Evolutionary conservation across 1,140 invertebrate genomes (phyloP).

Genomic region (Marisa cornuarietis): DNA sequence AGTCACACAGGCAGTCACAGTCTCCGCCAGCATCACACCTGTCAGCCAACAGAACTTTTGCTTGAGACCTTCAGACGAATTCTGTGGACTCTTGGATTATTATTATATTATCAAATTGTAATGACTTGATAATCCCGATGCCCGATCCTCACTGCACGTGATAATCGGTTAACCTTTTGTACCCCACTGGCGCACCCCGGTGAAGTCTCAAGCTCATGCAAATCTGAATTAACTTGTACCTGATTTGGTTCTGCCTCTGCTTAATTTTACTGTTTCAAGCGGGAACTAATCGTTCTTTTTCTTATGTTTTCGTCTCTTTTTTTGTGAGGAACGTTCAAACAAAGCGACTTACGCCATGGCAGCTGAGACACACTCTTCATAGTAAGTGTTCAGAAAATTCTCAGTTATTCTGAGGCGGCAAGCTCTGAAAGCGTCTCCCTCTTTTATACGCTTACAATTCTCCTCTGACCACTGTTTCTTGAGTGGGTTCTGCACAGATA

Average conservation of each 20-base stretch:
- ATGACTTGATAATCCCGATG: no score
- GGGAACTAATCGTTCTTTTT: not conserved
- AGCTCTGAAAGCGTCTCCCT: slow-evolving; percentile 34
- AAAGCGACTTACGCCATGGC: slow-evolving; percentile 39
- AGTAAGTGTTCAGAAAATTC: slow-evolving; percentile 32
- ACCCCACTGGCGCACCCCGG: not conserved
- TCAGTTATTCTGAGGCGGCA: slow-evolving; percentile 27
- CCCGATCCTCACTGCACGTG: no score
- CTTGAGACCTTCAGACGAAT: no score
- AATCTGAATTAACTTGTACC: not conserved
- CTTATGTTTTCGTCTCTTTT: no score
- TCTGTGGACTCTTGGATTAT: no score
- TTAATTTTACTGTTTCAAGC: not conserved
- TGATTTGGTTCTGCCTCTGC: not conserved
- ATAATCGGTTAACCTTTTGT: not conserved
- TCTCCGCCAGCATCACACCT: slow-evolving; percentile 88
- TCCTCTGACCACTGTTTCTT: slow-evolving; percentile 38
- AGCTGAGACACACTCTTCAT: slow-evolving; percentile 41
- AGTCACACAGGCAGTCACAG: slow-evolving; percentile 89
- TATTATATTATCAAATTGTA: no score
- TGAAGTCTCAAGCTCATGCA: not conserved
- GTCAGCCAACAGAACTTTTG: slow-evolving; percentile 65
- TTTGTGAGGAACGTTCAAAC: not conserved
- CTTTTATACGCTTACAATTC: slow-evolving; percentile 36
- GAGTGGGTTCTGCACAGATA: not conserved